Evolutionary conservation across 2,797 vertebrate species (phyloP), one percentile per base, ranked within the genome.

Genomic region (Adrianichthys oophorus): DNA sequence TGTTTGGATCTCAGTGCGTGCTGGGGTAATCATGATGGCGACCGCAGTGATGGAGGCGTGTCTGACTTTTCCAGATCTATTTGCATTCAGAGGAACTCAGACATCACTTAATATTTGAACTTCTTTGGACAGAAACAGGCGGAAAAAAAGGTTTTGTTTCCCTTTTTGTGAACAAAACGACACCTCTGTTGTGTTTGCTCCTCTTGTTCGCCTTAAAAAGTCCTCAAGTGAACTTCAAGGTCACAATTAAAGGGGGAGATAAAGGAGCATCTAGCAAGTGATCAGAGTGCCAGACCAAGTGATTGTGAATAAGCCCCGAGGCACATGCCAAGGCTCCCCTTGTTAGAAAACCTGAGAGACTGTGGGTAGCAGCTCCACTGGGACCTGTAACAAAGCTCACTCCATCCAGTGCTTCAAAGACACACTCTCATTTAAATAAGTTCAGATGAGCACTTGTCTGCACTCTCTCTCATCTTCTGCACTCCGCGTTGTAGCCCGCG

Each of bases 231-330:
- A 70, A 81, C 87, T 89, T 92, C 84, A 90, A 90, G 89, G 87
- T 83, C 84, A 63, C 47, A 42, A 86, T 80, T 82, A 74, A 78
- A 76, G 70, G 49, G 17, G 50, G 46, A 50, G 63, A 67, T 70
- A 74, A 72, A 82, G 73, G 68, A 84, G 72, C 42, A 0, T 37
- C 32, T 48, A 45, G 62, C 14, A 54, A 73, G 72, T 90, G 91
- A 93, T 93, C 89, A 92, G 79, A 90, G 91, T 76, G 57, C 52
- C 47, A 62, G 70, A 70, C 63, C 80, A 90, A 94, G 74, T 7
- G 78, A 86, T 88, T 88, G 82, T 91, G 91, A 93, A 87, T 76
- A 82, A 79, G 85, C 83, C 93, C 90, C 59, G 0, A 52, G 89
- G 92, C 88, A 1, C 60, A 81, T 82, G 82, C 79, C 84, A 86